Evolutionary conservation across 2,797 vertebrate genomes (phyloP).

Genomic region (Hephaestus fuliginosus): DNA sequence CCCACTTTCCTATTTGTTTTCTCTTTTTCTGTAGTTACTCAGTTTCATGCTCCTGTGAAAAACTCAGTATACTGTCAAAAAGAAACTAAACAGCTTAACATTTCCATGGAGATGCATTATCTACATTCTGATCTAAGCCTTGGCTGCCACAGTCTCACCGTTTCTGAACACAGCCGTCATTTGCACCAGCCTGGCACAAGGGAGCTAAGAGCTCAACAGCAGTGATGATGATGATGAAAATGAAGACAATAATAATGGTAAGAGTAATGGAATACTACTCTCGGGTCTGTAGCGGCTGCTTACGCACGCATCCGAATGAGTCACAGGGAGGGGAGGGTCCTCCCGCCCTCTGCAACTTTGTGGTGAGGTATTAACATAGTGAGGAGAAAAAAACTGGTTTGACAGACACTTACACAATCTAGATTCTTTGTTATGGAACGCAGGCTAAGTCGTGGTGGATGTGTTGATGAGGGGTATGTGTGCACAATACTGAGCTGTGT

Average conservation of each 20-base stretch:
- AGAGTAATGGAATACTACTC: slow-evolving; percentile 83
- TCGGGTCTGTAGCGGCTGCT: slow-evolving; percentile 66
- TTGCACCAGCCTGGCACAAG: slow-evolving; percentile 44
- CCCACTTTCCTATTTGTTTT: not conserved
- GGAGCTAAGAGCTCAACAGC: slow-evolving; percentile 15
- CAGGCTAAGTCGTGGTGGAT: slow-evolving; percentile 47
- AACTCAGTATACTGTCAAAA: not conserved
- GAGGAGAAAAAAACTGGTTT: slow-evolving; percentile 75
- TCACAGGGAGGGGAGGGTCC: slow-evolving; percentile 77
- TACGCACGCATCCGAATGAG: slow-evolving; percentile 77
- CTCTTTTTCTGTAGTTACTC: not conserved
- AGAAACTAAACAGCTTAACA: slow-evolving; percentile 45
- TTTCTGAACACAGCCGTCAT: slow-evolving; percentile 23
- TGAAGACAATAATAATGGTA: slow-evolving; percentile 62
- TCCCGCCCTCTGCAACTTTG: slow-evolving; percentile 59
- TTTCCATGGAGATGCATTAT: slow-evolving; percentile 61
- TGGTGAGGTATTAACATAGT: slow-evolving; percentile 74
- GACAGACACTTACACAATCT: slow-evolving; percentile 79
- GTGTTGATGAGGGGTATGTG: slow-evolving; percentile 34
- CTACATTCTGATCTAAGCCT: slow-evolving; percentile 49
- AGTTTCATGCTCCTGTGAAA: not conserved
- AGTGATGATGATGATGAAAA: slow-evolving; percentile 44
- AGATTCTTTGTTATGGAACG: slow-evolving; percentile 65
- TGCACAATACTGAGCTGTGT: slow-evolving; percentile 5
- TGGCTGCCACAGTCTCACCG: slow-evolving; percentile 21